Percentiles rank a stretch among this genome's conserved stretches.
These are phyloP conservation scores for Micromys minutus DNA, from an alignment of 2,113 vertebrate genomes.

Conservation along the genomic window DNA sequence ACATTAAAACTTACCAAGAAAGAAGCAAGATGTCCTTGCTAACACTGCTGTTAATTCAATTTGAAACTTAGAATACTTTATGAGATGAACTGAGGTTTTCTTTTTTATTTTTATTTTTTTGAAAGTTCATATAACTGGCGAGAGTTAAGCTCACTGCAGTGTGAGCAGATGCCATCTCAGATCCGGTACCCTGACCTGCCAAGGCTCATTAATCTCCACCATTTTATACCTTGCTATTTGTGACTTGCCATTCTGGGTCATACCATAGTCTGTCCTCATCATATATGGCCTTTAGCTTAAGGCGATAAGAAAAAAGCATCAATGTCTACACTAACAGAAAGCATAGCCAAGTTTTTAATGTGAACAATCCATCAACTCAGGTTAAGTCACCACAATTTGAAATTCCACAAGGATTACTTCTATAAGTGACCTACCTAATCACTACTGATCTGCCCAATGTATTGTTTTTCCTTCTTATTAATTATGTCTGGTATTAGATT, in stretches of 20 bases:
- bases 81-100: not conserved
- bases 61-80: not conserved
- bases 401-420: not conserved
- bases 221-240: not conserved
- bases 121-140: not conserved
- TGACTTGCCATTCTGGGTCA: not conserved
- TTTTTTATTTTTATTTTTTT: too few species aligned
- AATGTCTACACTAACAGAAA: not conserved
- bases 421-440: not conserved
- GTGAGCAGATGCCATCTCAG: constrained; percentile 55
- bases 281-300: not conserved
- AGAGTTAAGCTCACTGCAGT: constrained; percentile 23
- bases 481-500: not conserved
- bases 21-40: not conserved
- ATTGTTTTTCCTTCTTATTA: not conserved
- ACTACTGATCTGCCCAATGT: not conserved
- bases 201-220: constrained; percentile 67
- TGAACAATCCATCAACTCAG: not conserved
- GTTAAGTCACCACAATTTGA: not conserved
- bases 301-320: not conserved
- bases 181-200: constrained; percentile 49
- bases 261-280: not conserved
- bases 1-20: not conserved
- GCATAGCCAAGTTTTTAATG: not conserved
- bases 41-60: not conserved